Conservation (phyloP, 1,140 invertebrate genomes). For the Drosophila willistoni region DNA sequence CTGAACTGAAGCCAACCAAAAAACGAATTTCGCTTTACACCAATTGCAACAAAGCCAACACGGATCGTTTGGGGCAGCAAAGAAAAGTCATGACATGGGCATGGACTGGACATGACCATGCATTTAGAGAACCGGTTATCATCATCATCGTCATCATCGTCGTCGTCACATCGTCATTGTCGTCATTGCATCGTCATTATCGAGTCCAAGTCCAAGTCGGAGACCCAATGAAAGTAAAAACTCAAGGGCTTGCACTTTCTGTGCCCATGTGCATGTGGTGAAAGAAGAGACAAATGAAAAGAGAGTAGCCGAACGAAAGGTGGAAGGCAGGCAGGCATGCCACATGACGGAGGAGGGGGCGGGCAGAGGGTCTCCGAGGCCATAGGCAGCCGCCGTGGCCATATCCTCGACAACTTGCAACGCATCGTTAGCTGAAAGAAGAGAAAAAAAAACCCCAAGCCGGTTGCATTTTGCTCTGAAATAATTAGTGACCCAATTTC, state of each 20-base stretch:
- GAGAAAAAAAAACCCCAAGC: slow-evolving; percentile 28
- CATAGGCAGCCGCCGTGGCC: slow-evolving; percentile 17
- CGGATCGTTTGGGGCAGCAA: slow-evolving; percentile 22
- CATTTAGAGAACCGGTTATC: slow-evolving; percentile 63
- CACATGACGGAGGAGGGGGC: not conserved
- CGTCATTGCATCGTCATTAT: not conserved
- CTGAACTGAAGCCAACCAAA: slow-evolving; percentile 17
- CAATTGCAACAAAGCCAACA: slow-evolving; percentile 31
- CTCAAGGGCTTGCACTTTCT: slow-evolving; percentile 83
- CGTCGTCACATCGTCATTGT: not conserved
- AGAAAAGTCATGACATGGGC: slow-evolving; percentile 21
- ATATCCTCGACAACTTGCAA: slow-evolving; percentile 64
- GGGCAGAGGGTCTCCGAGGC: not conserved
- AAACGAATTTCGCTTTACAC: slow-evolving; percentile 61
- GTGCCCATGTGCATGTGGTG: slow-evolving; percentile 49
- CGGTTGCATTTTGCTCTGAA: slow-evolving; percentile 80
- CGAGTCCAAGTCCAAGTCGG: slow-evolving; percentile 2
- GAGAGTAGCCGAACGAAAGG: slow-evolving; percentile 34
- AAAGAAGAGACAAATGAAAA: slow-evolving; percentile 39
- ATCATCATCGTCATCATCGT: slow-evolving; percentile 4
- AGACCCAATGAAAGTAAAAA: slow-evolving; percentile 79
- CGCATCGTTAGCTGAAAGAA: slow-evolving; percentile 66
- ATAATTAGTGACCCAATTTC: slow-evolving; percentile 82
- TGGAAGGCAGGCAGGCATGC: slow-evolving; percentile 1
- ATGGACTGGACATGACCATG: slow-evolving; percentile 47